These are phyloP conservation scores for Galeruca laticollis DNA, from an alignment of 2,888 invertebrate species.

Conservation along the genomic window DNA sequence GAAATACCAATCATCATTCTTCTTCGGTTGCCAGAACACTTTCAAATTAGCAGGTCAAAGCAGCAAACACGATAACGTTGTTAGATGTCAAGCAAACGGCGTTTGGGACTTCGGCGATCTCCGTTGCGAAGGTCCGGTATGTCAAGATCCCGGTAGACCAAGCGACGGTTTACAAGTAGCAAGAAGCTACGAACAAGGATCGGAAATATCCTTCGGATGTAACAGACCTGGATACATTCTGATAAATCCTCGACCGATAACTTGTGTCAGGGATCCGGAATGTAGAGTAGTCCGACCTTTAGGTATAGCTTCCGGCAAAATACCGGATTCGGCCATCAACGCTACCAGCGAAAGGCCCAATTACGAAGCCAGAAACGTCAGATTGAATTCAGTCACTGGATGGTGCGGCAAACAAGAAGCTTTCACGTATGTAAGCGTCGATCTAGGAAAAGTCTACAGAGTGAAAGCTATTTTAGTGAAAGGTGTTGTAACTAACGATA, in stretches of 20 bases:
- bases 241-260: slow-evolving; percentile 90
- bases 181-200: slow-evolving; percentile 87
- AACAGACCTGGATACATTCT: slow-evolving; percentile 92
- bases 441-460: slow-evolving; percentile 87
- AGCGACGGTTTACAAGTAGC: slow-evolving; percentile 91
- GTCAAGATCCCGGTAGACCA: slow-evolving; percentile 94
- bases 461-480: slow-evolving; percentile 94
- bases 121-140: slow-evolving; percentile 96
- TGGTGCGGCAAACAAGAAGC: slow-evolving; percentile 98
- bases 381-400: slow-evolving; percentile 92
- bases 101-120: slow-evolving; percentile 98
- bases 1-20: slow-evolving; percentile 92
- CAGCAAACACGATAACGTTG: slow-evolving; percentile 90
- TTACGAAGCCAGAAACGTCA: slow-evolving; percentile 89
- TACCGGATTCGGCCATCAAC: slow-evolving; percentile 95
- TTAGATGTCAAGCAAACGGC: slow-evolving; percentile 91
- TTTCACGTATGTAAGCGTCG: slow-evolving; percentile 95
- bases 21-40: slow-evolving; percentile 96
- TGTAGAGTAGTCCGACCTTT: slow-evolving; percentile 93
- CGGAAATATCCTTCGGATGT: slow-evolving; percentile 92
- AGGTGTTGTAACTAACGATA: slow-evolving; percentile 94
- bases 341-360: slow-evolving; percentile 93
- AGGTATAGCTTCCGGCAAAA: slow-evolving; percentile 78
- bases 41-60: slow-evolving; percentile 95
- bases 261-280: slow-evolving; percentile 92